These are phyloP conservation scores for Yponomeuta plumbellus DNA, from an alignment of 2,888 invertebrate genomes.

Conservation along the genomic window DNA sequence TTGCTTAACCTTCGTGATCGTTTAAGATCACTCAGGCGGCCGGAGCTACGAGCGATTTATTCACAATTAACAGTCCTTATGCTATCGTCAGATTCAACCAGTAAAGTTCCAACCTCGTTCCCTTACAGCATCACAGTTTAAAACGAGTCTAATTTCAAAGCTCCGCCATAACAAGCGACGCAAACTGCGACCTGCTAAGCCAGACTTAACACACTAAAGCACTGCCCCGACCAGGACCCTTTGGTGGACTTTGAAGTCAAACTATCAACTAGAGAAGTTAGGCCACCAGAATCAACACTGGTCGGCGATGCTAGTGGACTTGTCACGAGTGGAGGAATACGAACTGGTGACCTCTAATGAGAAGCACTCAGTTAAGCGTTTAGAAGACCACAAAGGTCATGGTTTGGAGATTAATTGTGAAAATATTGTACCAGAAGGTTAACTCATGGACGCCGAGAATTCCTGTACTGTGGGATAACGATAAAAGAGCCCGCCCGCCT, in stretches of 20 bases:
- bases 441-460: background rate
- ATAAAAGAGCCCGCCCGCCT: no score
- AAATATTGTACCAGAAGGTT: background rate
- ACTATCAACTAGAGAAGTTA: background rate
- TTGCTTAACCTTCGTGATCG: no score
- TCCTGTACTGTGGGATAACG: no score
- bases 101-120: background rate
- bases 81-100: background rate
- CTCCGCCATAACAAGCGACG: background rate
- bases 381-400: background rate
- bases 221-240: background rate
- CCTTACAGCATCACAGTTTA: background rate
- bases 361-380: background rate
- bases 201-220: background rate
- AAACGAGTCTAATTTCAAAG: background rate
- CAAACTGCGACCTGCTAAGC: background rate
- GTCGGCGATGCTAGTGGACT: background rate
- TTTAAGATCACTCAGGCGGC: no score
- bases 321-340: background rate
- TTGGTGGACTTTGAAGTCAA: background rate
- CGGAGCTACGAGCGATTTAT: no score
- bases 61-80: no score
- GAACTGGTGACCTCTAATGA: background rate
- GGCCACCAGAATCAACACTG: background rate
- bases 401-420: background rate